Percentiles rank a stretch among this genome's conserved stretches.
Evolutionary conservation across 1,140 invertebrate genomes (phyloP).

Genomic region (Elysia chlorotica): DNA sequence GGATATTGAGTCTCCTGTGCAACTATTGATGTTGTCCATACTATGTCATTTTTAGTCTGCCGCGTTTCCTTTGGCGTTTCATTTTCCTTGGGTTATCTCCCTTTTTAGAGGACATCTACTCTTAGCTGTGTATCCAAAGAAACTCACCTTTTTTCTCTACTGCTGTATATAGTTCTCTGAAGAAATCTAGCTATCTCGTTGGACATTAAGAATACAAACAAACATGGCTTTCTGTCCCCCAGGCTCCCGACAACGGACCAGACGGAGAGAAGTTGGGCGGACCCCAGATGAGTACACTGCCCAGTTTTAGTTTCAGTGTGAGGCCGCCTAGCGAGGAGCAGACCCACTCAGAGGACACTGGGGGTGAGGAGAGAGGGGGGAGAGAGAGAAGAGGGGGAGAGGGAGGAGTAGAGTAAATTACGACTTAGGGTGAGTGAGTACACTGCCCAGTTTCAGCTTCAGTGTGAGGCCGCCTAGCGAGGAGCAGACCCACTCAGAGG

Average conservation of each 20-base stretch:
- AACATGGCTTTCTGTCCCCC: too few species aligned
- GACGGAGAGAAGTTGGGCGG: slow-evolving; percentile 4
- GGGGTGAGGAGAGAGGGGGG: neutral
- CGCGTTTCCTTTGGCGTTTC: too few species aligned
- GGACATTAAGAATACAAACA: too few species aligned
- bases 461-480: slow-evolving; percentile 48
- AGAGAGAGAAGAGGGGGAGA: slow-evolving; percentile 7
- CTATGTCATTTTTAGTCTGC: too few species aligned
- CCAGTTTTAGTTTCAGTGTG: slow-evolving; percentile 52
- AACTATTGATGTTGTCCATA: too few species aligned
- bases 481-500: slow-evolving; percentile 35
- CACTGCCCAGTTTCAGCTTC: slow-evolving; percentile 50
- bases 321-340: slow-evolving; percentile 51
- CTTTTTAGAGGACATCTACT: too few species aligned
- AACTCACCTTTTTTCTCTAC: too few species aligned
- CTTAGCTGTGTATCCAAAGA: too few species aligned
- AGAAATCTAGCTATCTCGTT: too few species aligned
- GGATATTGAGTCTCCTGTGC: too few species aligned
- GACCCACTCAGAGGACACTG: slow-evolving; percentile 23
- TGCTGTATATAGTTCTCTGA: too few species aligned
- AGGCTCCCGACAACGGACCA: slow-evolving; percentile 7
- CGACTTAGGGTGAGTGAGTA: neutral
- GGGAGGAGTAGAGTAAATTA: neutral
- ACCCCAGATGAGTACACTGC: slow-evolving; percentile 7
- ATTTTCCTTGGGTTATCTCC: too few species aligned